Base-by-base conservation (phyloP, 2,797 vertebrate genomes). In the Poliocrania exsul region DNA sequence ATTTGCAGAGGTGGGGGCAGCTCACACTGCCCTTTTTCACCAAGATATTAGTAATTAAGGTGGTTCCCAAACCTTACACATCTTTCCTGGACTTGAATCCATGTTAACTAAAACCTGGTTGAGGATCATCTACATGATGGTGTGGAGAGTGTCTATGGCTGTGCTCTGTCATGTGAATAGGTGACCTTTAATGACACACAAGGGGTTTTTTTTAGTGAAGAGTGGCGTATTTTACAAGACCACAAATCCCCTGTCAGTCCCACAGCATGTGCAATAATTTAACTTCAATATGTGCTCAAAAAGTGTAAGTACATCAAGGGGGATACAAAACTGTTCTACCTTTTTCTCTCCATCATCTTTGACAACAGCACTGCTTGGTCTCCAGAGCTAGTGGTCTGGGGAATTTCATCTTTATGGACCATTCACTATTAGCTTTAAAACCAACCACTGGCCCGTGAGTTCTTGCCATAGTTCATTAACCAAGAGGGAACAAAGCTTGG, bases 401-500 rank as follows among this genome's bases (percentile, higher is more conserved):
- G 9, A 17, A 66, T 86, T 94, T 86, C 50, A 88, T 64, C 77
- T 84, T 72, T 64, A 69, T 5, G 19, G 57, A 81, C 50, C 65
- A 65, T 64, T 71, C 69, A 40, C 57, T 37, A 49, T 75, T 88
- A 75, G 33, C 66, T 81, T 96, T 81, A 79, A 91, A 92, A 64
- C 25, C 77, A 14, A 58, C 42, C 66, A 66, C 82, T 81, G 85
- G 67, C 51, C 82, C 2, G 2, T 37, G 56, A 71, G 83, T 91
- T 66, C 73, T 83, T 84, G 29, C 57, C 60, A 79, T 15, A 88
- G 72, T 75, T 75, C 92, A 86, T 95, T 93, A 81, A 82, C 69
- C 70, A 83, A 89, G 62, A 78, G 70, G 85, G 72, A 91, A 73
- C 75, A 93, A 90, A 94, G 75, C 91, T 74, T 90, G 89, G 80